Evolutionary conservation across 2,888 invertebrate genomes (phyloP), one percentile per base, ranked within the genome.

Genomic region (Hetaerina titia): DNA sequence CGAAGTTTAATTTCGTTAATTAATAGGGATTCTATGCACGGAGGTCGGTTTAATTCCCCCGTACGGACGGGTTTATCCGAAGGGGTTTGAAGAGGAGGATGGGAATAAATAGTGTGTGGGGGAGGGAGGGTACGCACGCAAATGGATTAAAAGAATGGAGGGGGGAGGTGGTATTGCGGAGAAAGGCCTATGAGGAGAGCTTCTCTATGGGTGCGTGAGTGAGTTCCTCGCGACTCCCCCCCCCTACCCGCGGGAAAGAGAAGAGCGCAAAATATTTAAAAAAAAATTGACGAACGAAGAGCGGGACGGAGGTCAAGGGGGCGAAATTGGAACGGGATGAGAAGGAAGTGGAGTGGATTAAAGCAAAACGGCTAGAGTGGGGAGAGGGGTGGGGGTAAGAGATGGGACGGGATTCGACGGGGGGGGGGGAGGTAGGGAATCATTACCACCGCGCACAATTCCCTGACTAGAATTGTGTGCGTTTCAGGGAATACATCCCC

Each of bases 1-100:
- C 19, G 64, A 64, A 63, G 31, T 90, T 90, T 45, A 90, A 90
- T 90, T 90, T 90, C 9, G 64, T 64, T 90, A 90, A 90, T 90
- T 90, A 64, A 64, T 64, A 19, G 25, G 69, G n/a, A 89, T 89
- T 89, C 60, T 60, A 89, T 58, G n/a, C 58, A 58, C 60, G 89
- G 45, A 58, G n/a, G 57, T 58, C 89, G 19, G 69, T n/a, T 69
- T n/a, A 69, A n/a, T 22, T n/a, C 6, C 31, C 81, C 31, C 81
- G 13, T 4, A 25, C 60, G 60, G 60, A 2, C 22, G 81, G 25
- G 81, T 25, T 81, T 31, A 31, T 11, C 81, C 31, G 81, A 31
- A 2, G 31, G 45, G 81, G 31, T 25, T 13, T 2, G 7, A 9
- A 25, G 81, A 81, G 31, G 31, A 9, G n/a, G n/a, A n/a, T 19